Percentiles rank a stretch among this genome's conserved stretches.
phyloP scores from a whole-genome alignment of 1,140 invertebrate genomes.

The Drosophila trapezifrons region DNA sequence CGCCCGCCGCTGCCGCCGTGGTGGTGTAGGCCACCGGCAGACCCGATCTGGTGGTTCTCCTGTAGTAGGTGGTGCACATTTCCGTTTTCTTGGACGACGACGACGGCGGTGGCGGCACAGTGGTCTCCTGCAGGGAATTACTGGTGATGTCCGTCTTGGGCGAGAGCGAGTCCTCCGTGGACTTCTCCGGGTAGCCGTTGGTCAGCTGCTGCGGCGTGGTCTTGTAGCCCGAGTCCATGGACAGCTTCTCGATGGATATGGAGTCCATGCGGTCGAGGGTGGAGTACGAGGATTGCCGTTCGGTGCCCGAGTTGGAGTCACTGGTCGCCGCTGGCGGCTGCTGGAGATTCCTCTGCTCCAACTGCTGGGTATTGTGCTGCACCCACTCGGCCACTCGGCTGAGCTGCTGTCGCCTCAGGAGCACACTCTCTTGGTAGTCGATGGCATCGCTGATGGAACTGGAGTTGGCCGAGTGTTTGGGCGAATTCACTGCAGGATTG shows the following conservation, averaged over 20 bases:
- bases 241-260: conserved; percentile 80
- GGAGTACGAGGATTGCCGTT: conserved; percentile 75
- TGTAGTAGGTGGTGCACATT: conserved; percentile 72
- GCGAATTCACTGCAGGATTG: conserved; percentile 32
- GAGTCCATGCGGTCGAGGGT: conserved; percentile 79
- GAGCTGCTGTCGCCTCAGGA: conserved; percentile 86
- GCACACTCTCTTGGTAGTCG: conserved; percentile 78
- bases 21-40: conserved; percentile 77
- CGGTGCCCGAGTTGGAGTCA: conserved; percentile 74
- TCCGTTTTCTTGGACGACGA: conserved; percentile 53
- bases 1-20: conserved; percentile 14
- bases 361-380: conserved; percentile 85
- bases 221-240: conserved; percentile 82
- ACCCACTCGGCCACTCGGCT: conserved; percentile 89
- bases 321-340: conserved; percentile 51
- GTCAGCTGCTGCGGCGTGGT: conserved; percentile 78
- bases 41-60: conserved; percentile 76
- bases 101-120: background rate
- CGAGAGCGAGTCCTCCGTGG: conserved; percentile 72
- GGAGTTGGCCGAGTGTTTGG: conserved; percentile 76
- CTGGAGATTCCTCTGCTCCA: conserved; percentile 71
- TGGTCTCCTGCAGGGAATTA: conserved; percentile 53
- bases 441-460: conserved; percentile 79
- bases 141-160: conserved; percentile 76
- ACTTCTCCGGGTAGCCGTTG: conserved; percentile 74